These are phyloP conservation scores for Synergus japonicus DNA, from an alignment of 2,888 invertebrate species.

Conservation along the genomic window DNA sequence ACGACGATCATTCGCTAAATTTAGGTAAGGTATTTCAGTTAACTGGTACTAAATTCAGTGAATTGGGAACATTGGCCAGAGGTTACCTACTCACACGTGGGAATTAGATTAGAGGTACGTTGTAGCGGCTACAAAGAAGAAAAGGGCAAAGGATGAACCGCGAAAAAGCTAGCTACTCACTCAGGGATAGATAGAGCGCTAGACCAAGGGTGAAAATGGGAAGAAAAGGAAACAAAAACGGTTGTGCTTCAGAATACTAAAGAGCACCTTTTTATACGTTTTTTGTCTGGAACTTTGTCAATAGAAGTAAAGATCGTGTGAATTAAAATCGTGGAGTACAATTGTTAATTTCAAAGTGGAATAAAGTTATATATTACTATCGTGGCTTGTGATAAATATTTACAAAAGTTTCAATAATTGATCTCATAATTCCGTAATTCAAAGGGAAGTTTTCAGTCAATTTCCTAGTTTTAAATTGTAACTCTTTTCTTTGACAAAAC, in stretches of 20 bases:
- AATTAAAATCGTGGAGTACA: not conserved
- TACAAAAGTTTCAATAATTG: not conserved
- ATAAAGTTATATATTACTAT: not conserved
- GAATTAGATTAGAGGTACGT: slow-evolving; percentile 72
- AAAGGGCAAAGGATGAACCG: slow-evolving; percentile 36
- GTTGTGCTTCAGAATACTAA: slow-evolving; percentile 34
- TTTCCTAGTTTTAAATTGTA: not conserved
- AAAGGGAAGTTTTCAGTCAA: not conserved
- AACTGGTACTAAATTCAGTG: slow-evolving; percentile 66
- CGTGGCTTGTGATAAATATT: not conserved
- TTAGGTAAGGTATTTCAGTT: slow-evolving; percentile 60
- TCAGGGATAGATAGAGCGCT: not conserved
- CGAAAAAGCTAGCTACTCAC: slow-evolving; percentile 21
- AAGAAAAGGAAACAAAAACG: slow-evolving; percentile 3
- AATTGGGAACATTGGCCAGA: slow-evolving; percentile 59
- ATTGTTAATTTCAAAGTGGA: not conserved
- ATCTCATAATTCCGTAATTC: not conserved
- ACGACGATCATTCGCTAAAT: slow-evolving; percentile 55
- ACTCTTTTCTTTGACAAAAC: not conserved
- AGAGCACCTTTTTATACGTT: not conserved
- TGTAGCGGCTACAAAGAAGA: slow-evolving; percentile 64
- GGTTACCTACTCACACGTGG: slow-evolving; percentile 59
- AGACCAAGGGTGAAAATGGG: slow-evolving; percentile 9
- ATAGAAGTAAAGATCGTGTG: not conserved
- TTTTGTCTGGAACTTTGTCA: not conserved